Evolutionary conservation across 2,113 vertebrate genomes (phyloP).

Genomic region (Junco hyemalis): DNA sequence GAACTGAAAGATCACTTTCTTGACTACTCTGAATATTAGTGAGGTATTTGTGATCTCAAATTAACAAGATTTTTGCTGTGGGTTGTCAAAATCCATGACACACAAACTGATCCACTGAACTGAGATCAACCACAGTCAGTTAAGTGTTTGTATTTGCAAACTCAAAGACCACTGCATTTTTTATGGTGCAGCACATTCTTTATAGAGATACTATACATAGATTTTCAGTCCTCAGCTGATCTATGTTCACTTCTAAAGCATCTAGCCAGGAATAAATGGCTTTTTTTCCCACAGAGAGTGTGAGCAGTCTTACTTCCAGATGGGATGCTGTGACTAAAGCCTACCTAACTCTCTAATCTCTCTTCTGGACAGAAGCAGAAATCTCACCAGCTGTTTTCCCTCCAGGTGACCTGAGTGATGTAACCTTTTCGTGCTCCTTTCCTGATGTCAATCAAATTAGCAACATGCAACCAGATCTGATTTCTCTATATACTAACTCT

Average conservation of each 20-base stretch:
- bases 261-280: background rate
- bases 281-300: background rate
- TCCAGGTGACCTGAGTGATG: background rate
- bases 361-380: background rate
- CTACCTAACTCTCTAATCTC: background rate
- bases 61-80: background rate
- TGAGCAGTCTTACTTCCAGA: background rate
- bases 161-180: background rate
- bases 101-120: background rate
- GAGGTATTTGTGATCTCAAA: background rate
- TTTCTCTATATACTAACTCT: background rate
- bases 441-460: background rate
- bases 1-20: background rate
- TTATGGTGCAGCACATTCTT: background rate
- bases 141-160: background rate
- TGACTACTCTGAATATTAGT: background rate
- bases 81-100: background rate
- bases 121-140: background rate
- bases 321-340: background rate
- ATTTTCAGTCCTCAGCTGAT: background rate
- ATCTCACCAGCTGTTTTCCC: background rate
- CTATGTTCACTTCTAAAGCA: background rate
- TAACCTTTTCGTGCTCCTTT: background rate
- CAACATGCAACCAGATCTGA: background rate
- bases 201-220: background rate